phyloP scores from a whole-genome alignment of 2,797 vertebrate species.

The Hybognathus amarus region DNA sequence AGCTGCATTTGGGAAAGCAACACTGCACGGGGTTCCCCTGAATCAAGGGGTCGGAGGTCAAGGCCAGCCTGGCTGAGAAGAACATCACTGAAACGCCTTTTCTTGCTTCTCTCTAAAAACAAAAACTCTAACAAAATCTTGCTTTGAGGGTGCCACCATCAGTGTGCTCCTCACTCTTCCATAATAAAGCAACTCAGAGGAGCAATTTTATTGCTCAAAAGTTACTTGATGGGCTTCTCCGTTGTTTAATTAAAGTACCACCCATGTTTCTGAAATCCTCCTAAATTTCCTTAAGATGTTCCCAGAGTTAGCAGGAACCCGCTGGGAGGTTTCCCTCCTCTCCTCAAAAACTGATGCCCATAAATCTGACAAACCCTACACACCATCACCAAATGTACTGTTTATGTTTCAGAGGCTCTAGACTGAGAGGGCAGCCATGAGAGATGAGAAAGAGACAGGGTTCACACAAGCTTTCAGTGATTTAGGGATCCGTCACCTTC shows the following conservation, averaged over 20 bases:
- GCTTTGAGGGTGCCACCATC: background rate
- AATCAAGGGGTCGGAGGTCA: conserved; percentile 28
- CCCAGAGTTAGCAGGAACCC: background rate
- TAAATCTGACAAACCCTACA: conserved; percentile 44
- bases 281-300: conserved; percentile 1
- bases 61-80: conserved; percentile 36
- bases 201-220: background rate
- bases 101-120: background rate
- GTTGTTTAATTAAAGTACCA: background rate
- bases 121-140: background rate
- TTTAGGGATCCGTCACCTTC: conserved; percentile 54
- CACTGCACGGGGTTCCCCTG: conserved; percentile 20
- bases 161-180: background rate
- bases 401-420: conserved; percentile 44
- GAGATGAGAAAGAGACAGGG: conserved; percentile 19
- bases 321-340: background rate
- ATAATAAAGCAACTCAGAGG: background rate
- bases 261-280: background rate
- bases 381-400: conserved; percentile 27
- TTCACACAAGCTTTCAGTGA: conserved; percentile 51
- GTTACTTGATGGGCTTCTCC: background rate
- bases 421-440: conserved; percentile 31
- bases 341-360: conserved; percentile 15
- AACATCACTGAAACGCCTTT: conserved; percentile 2
- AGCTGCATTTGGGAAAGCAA: conserved; percentile 29